Evolutionary conservation across 2,797 vertebrate genomes (phyloP), one percentile per base, ranked within the genome.

Genomic region (Parauchenoglanis ngamensis): DNA sequence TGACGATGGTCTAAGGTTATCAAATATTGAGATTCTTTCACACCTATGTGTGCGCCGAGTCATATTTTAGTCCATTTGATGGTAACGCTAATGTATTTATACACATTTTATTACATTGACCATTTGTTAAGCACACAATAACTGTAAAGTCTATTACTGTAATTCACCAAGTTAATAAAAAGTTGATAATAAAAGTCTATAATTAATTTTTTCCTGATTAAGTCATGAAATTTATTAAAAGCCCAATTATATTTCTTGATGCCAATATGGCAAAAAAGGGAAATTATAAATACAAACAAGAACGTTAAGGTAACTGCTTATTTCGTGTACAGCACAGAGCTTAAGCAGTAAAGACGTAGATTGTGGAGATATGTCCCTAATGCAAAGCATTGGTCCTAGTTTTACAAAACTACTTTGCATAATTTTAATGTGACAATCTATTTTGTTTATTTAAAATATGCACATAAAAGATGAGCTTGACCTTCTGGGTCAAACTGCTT

Each of bases 21-120:
- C 88, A 94, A 94, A 94, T 91, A 95, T 94, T 83, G 87, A 93
- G 88, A 65, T 89, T 89, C 83, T 85, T 83, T 84, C 89, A 91
- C 90, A 92, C 89, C 91, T 91, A 83, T 87, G 87, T 65, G 90
- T 89, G 44, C 57, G 46, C n/a, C 52, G 44, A 70, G 5, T 72
- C 40, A 28, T 87, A 86, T 90, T 83, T 92, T 90, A 91, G 82
- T 17, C 82, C 67, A 86, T 89, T 91, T 90, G 86, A 68, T 75
- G 88, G 83, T 86, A 85, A 88, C 73, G 72, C 90, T n/a, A 49
- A 84, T 35, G n/a, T 83, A 21, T 75, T 35, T 59, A 28, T 57
- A 63, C 65, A 65, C 46, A 84, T 61, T 83, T 80, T 35, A 68
- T 85, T 35, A 76, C 19, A 52, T 23, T 49, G 65, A 61, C 25